Conservation (phyloP, 2,113 vertebrate species). For the Brachionichthys hirsutus region DNA sequence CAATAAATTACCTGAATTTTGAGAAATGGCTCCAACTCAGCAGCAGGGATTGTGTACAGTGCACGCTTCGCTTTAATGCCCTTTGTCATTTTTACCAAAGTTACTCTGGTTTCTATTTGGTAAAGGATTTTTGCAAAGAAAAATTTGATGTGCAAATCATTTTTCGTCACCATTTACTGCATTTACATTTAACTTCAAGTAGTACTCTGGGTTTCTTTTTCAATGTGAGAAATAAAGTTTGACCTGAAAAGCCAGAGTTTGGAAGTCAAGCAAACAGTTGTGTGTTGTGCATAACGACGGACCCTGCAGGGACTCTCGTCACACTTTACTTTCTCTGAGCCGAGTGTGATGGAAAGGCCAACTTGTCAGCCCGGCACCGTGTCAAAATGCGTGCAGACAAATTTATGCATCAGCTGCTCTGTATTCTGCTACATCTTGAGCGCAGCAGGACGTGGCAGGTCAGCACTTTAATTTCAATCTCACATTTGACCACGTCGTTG, state of each 20-base stretch:
- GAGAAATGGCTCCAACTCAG: too few species aligned
- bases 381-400: background rate
- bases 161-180: background rate
- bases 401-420: background rate
- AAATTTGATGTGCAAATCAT: background rate
- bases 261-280: too few species aligned
- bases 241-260: too few species aligned
- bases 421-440: constrained; percentile 1
- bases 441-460: too few species aligned
- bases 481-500: background rate
- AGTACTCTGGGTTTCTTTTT: background rate
- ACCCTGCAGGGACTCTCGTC: too few species aligned
- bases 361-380: background rate
- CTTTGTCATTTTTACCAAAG: too few species aligned
- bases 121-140: background rate
- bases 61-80: too few species aligned
- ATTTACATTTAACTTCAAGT: background rate
- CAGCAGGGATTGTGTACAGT: too few species aligned
- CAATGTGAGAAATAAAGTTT: background rate
- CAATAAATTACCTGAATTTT: too few species aligned
- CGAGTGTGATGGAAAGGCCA: constrained; percentile 15
- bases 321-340: too few species aligned
- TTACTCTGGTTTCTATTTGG: background rate
- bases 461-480: background rate
- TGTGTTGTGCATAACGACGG: too few species aligned